These are phyloP conservation scores for Fragariocoptes setiger DNA, from an alignment of 1,140 invertebrate genomes.

Conservation along the genomic window DNA sequence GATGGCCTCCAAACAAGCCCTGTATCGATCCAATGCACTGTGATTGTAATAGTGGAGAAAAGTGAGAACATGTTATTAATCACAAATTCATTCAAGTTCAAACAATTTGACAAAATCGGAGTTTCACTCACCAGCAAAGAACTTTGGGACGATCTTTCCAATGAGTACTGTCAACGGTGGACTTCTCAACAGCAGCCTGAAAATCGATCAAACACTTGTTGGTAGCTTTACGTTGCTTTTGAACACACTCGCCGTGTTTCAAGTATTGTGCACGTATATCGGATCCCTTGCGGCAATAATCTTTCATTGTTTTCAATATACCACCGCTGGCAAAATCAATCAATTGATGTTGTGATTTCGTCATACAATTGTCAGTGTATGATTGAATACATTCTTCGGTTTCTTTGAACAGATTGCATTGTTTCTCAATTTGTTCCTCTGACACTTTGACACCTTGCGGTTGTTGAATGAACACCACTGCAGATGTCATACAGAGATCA, in stretches of 20 bases:
- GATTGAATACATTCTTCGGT: not conserved
- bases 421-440: not conserved
- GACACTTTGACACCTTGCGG: conserved; percentile 1
- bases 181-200: conserved; percentile 2
- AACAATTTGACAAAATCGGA: too few relatives aligned
- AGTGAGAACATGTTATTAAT: too few relatives aligned
- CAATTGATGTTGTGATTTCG: not conserved
- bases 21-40: conserved; percentile 1
- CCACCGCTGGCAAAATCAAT: not conserved
- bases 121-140: too few relatives aligned
- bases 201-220: conserved; percentile 4
- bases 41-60: too few relatives aligned
- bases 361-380: not conserved
- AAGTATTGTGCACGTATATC: not conserved
- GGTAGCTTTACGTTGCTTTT: not conserved
- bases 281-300: not conserved
- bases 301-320: not conserved
- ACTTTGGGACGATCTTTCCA: conserved; percentile 1
- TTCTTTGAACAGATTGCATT: not conserved
- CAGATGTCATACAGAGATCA: conserved; percentile 9
- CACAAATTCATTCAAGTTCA: too few relatives aligned
- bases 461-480: conserved; percentile 7
- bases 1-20: not conserved
- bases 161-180: conserved; percentile 1
- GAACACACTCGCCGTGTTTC: not conserved